phyloP scores from a whole-genome alignment of 2,888 invertebrate species.

The Schizotus pectinicornis region DNA sequence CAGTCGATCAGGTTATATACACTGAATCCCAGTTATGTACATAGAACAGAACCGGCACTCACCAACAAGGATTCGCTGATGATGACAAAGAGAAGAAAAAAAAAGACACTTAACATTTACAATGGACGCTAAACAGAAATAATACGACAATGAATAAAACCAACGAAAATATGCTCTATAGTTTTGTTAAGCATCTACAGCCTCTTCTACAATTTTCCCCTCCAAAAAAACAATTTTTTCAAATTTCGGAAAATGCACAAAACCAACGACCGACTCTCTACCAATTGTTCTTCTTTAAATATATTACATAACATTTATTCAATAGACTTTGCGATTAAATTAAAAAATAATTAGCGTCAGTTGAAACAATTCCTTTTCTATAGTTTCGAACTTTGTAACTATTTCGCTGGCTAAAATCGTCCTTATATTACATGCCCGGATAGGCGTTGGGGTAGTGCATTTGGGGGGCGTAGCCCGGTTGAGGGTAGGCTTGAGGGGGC shows the following conservation, averaged over 20 bases:
- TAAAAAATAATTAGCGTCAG: constrained; percentile 24
- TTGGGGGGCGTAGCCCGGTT: constrained; percentile 60
- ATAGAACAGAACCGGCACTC: constrained; percentile 18
- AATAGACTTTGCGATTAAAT: constrained; percentile 14
- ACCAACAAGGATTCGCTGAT: constrained; percentile 1
- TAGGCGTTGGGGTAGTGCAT: constrained; percentile 68
- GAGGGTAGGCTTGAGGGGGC: constrained; percentile 64
- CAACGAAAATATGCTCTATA: constrained; percentile 15
- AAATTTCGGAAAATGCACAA: no score
- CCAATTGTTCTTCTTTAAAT: constrained; percentile 7
- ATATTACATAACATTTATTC: constrained; percentile 24
- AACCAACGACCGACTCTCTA: no score
- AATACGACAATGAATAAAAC: constrained; percentile 18
- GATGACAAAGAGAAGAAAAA: constrained; percentile 16
- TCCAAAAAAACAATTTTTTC: no score
- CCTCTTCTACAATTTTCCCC: background rate
- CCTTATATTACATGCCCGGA: constrained; percentile 63
- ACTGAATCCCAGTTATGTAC: constrained; percentile 23
- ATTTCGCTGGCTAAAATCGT: constrained; percentile 20
- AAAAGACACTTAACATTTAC: constrained; percentile 22
- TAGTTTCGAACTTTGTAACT: constrained; percentile 6
- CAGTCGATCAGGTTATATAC: constrained; percentile 20
- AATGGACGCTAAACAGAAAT: constrained; percentile 25
- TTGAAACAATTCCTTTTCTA: constrained; percentile 18
- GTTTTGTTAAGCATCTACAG: background rate